A percentile compares a stretch with the other conserved stretches of the same genome.
Conservation (phyloP, 2,888 invertebrate species). For the Ligdia adustata region DNA sequence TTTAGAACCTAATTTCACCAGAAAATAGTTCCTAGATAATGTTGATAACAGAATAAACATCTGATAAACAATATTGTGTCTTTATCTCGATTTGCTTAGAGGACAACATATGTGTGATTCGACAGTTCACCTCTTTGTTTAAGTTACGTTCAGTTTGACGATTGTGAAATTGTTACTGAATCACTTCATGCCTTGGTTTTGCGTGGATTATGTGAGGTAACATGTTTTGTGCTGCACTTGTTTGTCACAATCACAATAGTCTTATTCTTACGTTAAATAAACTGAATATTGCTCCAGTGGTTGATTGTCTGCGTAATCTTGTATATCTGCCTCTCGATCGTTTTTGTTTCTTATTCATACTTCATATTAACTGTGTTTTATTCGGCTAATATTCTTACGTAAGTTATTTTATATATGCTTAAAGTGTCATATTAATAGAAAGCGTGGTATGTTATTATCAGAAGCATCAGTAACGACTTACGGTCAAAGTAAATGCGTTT, state of each 20-base stretch:
- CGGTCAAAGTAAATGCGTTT: neutral
- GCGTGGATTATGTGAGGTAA: slow-evolving; percentile 8
- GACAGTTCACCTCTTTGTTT: neutral
- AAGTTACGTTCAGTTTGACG: slow-evolving; percentile 4
- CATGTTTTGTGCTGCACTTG: neutral
- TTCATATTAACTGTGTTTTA: neutral
- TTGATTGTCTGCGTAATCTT: no score
- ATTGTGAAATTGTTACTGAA: slow-evolving; percentile 2
- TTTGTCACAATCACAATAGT: neutral
- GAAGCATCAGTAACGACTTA: slow-evolving; percentile 4
- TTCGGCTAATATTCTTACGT: neutral
- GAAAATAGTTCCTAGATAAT: slow-evolving; percentile 10
- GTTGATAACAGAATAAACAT: slow-evolving; percentile 11
- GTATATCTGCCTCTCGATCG: no score
- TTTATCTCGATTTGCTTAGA: slow-evolving; percentile 9
- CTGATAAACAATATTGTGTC: slow-evolving; percentile 10
- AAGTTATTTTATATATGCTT: neutral
- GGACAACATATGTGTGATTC: slow-evolving; percentile 5
- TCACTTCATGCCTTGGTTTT: slow-evolving; percentile 4
- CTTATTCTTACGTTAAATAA: neutral
- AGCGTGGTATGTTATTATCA: slow-evolving; percentile 6
- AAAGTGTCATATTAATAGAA: slow-evolving; percentile 1
- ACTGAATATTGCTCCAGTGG: no score
- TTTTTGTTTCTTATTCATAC: neutral
- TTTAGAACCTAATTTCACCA: slow-evolving; percentile 11